Percentiles rank a stretch among this genome's conserved stretches.
These are phyloP conservation scores for Pachypeltis micranthus DNA, from an alignment of 1,140 invertebrate species.

Conservation along the genomic window DNA sequence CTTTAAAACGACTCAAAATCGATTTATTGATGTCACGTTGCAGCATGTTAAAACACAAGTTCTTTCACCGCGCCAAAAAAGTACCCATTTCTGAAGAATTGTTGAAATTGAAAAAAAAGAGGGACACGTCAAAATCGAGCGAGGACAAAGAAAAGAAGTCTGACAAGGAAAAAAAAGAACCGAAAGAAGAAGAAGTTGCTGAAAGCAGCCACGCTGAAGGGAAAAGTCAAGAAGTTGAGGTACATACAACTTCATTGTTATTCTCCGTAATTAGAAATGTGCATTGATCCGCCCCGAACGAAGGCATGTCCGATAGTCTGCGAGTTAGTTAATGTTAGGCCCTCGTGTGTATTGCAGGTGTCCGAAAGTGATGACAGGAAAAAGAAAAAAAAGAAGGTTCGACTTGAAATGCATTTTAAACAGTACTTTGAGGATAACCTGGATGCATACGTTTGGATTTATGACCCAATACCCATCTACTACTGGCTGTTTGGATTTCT, in stretches of 20 bases:
- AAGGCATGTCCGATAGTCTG: too few relatives aligned
- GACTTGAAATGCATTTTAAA: constrained; percentile 91
- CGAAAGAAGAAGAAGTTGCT: constrained; percentile 36
- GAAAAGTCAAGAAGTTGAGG: constrained; percentile 33
- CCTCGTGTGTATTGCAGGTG: not conserved
- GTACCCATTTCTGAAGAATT: constrained; percentile 65
- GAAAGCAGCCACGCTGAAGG: constrained; percentile 42
- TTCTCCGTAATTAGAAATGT: not conserved
- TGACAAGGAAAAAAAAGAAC: constrained; percentile 41
- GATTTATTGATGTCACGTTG: too few relatives aligned
- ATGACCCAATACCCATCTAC: constrained; percentile 92
- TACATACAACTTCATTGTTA: too few relatives aligned
- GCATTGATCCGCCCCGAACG: not conserved
- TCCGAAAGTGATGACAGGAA: constrained; percentile 32
- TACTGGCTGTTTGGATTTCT: constrained; percentile 91
- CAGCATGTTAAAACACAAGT: constrained; percentile 77
- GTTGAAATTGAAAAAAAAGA: constrained; percentile 45
- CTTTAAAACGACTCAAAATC: too few relatives aligned
- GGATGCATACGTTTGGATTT: constrained; percentile 98
- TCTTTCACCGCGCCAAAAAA: constrained; percentile 90
- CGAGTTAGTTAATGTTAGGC: too few relatives aligned
- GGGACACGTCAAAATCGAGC: constrained; percentile 33
- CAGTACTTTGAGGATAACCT: constrained; percentile 85
- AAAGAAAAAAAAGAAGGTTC: constrained; percentile 50
- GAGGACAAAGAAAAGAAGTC: constrained; percentile 44